phyloP scores from a whole-genome alignment of 2,888 invertebrate species.

The Arrhopalites spinosus region DNA sequence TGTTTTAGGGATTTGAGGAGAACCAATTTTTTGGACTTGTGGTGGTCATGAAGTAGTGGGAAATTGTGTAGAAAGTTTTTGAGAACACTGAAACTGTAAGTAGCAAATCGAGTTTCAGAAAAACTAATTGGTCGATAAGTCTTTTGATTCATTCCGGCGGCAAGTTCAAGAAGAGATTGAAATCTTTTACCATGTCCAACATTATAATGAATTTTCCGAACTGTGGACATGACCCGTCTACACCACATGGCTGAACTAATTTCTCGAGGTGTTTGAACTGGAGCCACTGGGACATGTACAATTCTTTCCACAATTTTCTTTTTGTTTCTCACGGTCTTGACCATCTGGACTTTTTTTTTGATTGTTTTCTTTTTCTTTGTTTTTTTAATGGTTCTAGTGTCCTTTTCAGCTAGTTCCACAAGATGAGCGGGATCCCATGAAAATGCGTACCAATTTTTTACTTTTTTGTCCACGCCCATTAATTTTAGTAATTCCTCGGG shows the following conservation, averaged over 20 bases:
- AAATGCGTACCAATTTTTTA: neutral
- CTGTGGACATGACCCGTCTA: too few species aligned
- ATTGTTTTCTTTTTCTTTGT: neutral
- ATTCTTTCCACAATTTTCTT: too few species aligned
- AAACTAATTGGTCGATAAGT: neutral
- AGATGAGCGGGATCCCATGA: neutral
- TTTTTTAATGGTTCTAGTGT: neutral
- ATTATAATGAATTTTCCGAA: neutral
- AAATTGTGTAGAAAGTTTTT: neutral
- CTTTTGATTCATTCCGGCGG: neutral
- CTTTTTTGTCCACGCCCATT: too few species aligned
- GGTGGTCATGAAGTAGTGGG: neutral
- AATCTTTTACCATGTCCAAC: conserved; percentile 1
- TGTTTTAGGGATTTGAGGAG: neutral
- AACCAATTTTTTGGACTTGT: neutral
- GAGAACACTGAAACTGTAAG: neutral
- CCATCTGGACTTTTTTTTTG: neutral
- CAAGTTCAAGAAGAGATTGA: neutral
- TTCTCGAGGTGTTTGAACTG: too few species aligned
- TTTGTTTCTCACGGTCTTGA: too few species aligned
- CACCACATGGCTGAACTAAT: too few species aligned
- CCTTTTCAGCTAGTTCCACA: neutral
- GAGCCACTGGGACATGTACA: too few species aligned
- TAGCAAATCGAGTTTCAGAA: neutral
- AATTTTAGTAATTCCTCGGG: too few species aligned